Percentiles rank a stretch among this genome's conserved stretches.
These are phyloP conservation scores for Camponotus pennsylvanicus DNA, from an alignment of 1,140 invertebrate genomes.

Conservation along the genomic window DNA sequence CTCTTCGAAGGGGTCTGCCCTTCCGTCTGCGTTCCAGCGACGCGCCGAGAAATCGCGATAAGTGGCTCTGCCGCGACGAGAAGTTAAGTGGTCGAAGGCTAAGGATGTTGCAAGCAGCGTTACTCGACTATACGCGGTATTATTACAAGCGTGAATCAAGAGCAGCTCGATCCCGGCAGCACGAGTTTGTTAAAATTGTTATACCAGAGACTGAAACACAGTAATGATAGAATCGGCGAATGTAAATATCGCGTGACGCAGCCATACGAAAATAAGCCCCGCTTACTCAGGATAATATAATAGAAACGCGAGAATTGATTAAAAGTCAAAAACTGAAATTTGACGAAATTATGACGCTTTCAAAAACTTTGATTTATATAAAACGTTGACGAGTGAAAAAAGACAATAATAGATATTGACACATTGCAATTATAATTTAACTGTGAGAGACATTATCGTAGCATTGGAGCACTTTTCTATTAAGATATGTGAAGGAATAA, in stretches of 20 bases:
- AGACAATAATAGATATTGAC: neutral
- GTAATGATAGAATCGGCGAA: neutral
- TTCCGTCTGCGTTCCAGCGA: conserved; percentile 47
- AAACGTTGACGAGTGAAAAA: neutral
- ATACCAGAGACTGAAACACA: neutral
- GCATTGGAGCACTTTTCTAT: neutral
- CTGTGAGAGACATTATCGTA: neutral
- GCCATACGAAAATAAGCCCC: neutral
- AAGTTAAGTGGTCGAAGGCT: conserved; percentile 24
- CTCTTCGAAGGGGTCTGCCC: conserved; percentile 1
- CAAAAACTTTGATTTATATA: neutral
- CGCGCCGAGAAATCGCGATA: conserved; percentile 59
- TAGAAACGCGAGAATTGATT: conserved; percentile 23
- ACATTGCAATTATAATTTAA: neutral
- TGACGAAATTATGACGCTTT: neutral
- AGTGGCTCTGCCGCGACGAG: conserved; percentile 28
- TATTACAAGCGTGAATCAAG: neutral
- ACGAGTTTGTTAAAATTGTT: conserved; percentile 27
- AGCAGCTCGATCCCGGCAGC: neutral
- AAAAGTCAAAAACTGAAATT: conserved; percentile 18
- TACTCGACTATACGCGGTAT: neutral
- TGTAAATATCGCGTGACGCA: conserved; percentile 21
- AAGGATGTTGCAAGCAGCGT: neutral
- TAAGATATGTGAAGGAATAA: neutral
- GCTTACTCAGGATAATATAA: conserved; percentile 14